A percentile compares a stretch with the other conserved stretches of the same genome.
Conservation (phyloP, 2,888 invertebrate species). For the Galeruca laticollis region DNA sequence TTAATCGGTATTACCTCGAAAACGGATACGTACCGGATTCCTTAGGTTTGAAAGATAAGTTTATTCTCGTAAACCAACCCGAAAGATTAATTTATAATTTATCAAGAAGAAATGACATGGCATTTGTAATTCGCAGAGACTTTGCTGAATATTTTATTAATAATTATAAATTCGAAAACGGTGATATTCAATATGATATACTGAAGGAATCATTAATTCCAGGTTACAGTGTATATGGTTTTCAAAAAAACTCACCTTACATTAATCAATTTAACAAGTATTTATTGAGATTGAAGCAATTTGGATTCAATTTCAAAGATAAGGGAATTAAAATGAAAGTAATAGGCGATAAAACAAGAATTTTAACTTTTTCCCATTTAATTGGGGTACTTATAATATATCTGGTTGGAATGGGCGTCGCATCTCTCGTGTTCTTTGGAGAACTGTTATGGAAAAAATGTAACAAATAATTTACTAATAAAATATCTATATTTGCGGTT, state of each 20-base stretch:
- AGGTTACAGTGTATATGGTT: slow-evolving; percentile 1
- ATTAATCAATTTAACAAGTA: not conserved
- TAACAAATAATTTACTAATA: not conserved
- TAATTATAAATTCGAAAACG: not conserved
- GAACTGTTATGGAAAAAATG: slow-evolving; percentile 1
- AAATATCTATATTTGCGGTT: too few relatives aligned
- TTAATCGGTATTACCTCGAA: not conserved
- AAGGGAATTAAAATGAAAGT: not conserved
- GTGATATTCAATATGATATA: not conserved
- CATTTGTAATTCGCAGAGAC: slow-evolving; percentile 10
- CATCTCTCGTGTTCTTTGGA: not conserved
- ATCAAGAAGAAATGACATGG: not conserved
- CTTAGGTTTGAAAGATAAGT: slow-evolving; percentile 22
- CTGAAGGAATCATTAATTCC: slow-evolving; percentile 18
- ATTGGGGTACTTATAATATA: not conserved
- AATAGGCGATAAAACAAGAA: not conserved
- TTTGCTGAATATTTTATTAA: slow-evolving; percentile 1
- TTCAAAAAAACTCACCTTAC: slow-evolving; percentile 21
- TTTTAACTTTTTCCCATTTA: slow-evolving; percentile 9
- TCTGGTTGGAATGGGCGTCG: not conserved
- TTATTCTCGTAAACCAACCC: slow-evolving; percentile 1
- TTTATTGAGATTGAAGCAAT: slow-evolving; percentile 8
- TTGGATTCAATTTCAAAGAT: slow-evolving; percentile 12
- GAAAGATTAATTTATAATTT: not conserved
- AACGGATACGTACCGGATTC: not conserved